These are phyloP conservation scores for Dermochelys coriacea DNA, from an alignment of 2,797 vertebrate genomes.

Conservation along the genomic window DNA sequence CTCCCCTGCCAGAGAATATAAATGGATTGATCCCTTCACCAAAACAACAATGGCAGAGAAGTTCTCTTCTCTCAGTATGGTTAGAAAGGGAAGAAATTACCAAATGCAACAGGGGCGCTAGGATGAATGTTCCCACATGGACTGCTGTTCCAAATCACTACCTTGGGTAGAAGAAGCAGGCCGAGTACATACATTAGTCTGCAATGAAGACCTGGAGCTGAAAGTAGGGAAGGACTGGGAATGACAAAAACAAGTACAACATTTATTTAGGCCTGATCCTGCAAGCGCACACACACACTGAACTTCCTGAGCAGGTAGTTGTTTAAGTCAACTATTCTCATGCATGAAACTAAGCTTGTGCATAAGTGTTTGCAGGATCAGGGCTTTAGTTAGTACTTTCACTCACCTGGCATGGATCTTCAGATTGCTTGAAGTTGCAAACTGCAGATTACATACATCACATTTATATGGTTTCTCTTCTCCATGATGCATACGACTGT, in stretches of 20 bases:
- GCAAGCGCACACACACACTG: not conserved
- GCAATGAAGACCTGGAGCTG: fast-evolving
- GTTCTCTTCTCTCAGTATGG: not conserved
- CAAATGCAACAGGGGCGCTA: not conserved
- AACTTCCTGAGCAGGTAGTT: not conserved
- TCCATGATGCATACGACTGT: conserved; percentile 97
- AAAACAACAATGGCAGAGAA: not conserved
- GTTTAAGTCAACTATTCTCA: not conserved
- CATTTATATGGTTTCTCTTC: conserved; percentile 98
- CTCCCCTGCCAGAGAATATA: not conserved
- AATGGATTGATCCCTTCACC: fast-evolving
- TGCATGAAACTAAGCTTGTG: not conserved
- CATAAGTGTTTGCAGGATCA: not conserved
- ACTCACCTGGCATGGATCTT: conserved; percentile 96
- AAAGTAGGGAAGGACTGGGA: not conserved
- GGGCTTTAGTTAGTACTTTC: not conserved
- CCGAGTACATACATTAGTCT: fast-evolving
- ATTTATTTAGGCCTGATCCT: not conserved
- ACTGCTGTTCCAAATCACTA: not conserved
- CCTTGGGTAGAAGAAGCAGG: not conserved
- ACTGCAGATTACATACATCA: conserved; percentile 96
- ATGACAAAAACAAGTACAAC: fast-evolving
- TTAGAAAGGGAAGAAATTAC: not conserved
- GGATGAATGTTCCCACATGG: fast-evolving
- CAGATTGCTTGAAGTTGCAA: conserved; percentile 98